Evolutionary conservation across 1,140 invertebrate genomes (phyloP).

Genomic region (Drosophila paulistorum): DNA sequence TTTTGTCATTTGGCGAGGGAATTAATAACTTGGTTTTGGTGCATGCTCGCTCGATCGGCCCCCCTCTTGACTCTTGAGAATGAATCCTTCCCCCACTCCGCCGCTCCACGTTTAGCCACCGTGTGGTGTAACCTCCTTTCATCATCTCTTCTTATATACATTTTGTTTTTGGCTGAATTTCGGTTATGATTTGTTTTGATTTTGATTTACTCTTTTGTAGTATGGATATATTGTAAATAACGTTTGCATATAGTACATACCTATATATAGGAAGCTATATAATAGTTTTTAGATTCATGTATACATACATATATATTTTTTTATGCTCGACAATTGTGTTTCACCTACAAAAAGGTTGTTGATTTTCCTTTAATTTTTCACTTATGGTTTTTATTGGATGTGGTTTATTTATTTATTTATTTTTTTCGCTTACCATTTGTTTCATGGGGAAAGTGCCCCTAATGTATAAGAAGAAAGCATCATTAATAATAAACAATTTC

Average conservation of each 20-base stretch:
- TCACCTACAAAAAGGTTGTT: constrained; percentile 28
- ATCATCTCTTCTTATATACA: constrained; percentile 2
- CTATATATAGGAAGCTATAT: neutral
- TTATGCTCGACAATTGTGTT: neutral
- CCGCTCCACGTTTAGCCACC: neutral
- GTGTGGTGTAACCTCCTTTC: neutral
- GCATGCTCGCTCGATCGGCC: neutral
- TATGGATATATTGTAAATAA: constrained; percentile 12
- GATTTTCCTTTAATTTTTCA: constrained; percentile 29
- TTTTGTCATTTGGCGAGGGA: neutral
- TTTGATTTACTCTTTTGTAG: neutral
- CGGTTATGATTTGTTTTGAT: constrained; percentile 5
- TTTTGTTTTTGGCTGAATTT: constrained; percentile 15
- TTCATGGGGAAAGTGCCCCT: neutral
- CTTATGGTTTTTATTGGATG: constrained; percentile 35
- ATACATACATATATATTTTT: constrained; percentile 4
- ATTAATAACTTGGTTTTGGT: neutral
- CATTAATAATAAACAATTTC: too few species aligned
- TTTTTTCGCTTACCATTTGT: constrained; percentile 29
- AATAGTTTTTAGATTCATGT: constrained; percentile 6
- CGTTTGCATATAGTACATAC: neutral
- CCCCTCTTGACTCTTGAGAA: neutral
- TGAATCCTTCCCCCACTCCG: neutral
- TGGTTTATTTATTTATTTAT: constrained; percentile 29
- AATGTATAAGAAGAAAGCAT: neutral